Conservation (phyloP, 2,797 vertebrate genomes). For the Anguilla pacifica region DNA sequence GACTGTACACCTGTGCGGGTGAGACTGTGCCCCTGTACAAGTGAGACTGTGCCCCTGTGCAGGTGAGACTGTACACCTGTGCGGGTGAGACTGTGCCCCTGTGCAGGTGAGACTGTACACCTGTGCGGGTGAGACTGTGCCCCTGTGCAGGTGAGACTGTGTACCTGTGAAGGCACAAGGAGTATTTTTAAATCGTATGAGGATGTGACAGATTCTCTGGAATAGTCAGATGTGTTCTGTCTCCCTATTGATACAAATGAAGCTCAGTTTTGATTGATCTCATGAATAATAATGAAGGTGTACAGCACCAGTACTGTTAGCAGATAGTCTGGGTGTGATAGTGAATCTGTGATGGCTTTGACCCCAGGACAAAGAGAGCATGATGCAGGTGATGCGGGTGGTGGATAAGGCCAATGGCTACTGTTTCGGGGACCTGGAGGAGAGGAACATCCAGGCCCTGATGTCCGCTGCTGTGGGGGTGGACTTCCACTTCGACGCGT, state of each 20-base stretch:
- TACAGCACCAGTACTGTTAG: no score
- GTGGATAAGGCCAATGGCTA: conserved; percentile 97
- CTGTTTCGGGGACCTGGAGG: conserved; percentile 88
- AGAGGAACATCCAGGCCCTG: conserved; percentile 86
- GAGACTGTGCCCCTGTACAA: background rate
- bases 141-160: background rate
- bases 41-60: background rate
- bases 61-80: background rate
- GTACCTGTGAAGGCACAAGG: no score
- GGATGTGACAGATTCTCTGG: no score
- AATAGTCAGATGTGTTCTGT: no score
- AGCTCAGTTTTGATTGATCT: no score
- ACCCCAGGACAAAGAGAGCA: conserved; percentile 88
- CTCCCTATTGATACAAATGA: no score
- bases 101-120: no score
- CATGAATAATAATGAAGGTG: no score
- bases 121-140: background rate
- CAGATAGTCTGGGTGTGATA: background rate
- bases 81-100: background rate
- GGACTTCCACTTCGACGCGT: conserved; percentile 93
- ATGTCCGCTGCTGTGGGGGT: conserved; percentile 94
- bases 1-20: background rate
- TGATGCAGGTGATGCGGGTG: conserved; percentile 82
- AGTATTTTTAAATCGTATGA: no score
- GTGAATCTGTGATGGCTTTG: background rate